Conservation (phyloP, 2,113 vertebrate species). For the Pseudorhombus dupliciocellatus region DNA sequence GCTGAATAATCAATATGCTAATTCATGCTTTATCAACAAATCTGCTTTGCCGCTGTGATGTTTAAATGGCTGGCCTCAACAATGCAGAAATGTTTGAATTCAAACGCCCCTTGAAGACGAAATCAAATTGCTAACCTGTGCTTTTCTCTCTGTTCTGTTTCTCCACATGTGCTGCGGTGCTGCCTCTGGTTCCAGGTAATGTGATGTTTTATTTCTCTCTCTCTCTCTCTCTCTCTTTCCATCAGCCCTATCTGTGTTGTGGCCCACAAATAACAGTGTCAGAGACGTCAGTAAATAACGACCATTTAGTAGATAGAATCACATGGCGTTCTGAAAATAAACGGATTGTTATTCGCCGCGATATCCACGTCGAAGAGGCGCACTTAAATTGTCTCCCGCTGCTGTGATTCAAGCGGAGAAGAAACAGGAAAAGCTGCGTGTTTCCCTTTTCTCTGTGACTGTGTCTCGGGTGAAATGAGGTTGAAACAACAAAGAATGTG, state of each 20-base stretch:
- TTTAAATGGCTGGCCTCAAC: conserved; percentile 2
- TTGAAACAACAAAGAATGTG: conserved; percentile 25
- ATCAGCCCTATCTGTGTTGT: conserved; percentile 35
- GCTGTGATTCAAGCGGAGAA: background rate
- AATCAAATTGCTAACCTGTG: conserved; percentile 59
- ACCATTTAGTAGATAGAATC: conserved; percentile 54
- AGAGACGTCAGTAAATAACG: conserved; percentile 26
- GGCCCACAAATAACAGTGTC: conserved; percentile 32
- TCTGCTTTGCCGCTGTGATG: conserved; percentile 1
- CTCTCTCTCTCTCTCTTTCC: background rate
- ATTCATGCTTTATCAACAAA: conserved; percentile 50
- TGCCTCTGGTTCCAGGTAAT: conserved; percentile 66
- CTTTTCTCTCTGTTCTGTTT: conserved; percentile 38
- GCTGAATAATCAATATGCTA: conserved; percentile 41
- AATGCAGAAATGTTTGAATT: conserved; percentile 23
- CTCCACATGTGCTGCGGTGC: conserved; percentile 33
- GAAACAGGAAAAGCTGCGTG: background rate
- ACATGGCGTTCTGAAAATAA: conserved; percentile 3
- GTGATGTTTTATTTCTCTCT: conserved; percentile 18
- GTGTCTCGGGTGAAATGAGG: conserved; percentile 1
- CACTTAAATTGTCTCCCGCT: conserved; percentile 20
- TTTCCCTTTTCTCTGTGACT: too few relatives aligned
- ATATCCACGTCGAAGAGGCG: conserved; percentile 29
- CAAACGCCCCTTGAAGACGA: conserved; percentile 33
- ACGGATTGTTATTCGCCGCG: conserved; percentile 24